Conservation (phyloP, 2,888 invertebrate genomes). For the Leptopilina drosophilae region DNA sequence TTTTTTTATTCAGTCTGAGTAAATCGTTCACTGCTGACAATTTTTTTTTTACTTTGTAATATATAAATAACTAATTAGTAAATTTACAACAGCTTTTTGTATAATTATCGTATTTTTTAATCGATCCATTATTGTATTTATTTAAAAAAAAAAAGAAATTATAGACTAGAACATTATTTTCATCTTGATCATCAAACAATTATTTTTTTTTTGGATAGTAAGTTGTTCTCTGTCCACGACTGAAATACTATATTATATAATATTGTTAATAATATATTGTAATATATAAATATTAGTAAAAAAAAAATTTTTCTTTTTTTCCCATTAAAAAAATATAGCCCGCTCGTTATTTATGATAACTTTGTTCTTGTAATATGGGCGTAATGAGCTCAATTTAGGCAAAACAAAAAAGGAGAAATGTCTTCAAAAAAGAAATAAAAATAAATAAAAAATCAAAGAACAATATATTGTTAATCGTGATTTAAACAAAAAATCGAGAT, state of each 20-base stretch:
- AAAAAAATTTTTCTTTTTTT: neutral
- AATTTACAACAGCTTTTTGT: neutral
- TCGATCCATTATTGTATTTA: constrained; percentile 5
- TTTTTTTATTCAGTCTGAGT: constrained; percentile 18
- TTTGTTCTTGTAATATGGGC: constrained; percentile 19
- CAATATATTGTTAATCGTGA: constrained; percentile 22
- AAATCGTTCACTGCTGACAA: constrained; percentile 22
- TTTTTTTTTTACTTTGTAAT: too few relatives aligned
- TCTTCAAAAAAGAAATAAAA: neutral
- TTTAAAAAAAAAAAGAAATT: neutral
- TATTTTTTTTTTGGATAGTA: constrained; percentile 12
- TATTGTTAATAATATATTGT: constrained; percentile 27
- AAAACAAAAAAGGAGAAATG: neutral
- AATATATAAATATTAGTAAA: constrained; percentile 3
- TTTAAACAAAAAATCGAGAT: neutral
- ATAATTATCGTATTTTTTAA: neutral
- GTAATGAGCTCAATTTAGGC: constrained; percentile 25
- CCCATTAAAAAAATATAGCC: neutral
- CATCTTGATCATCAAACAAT: constrained; percentile 20
- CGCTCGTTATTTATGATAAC: neutral
- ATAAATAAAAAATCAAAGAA: constrained; percentile 5
- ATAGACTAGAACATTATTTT: neutral
- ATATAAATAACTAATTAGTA: neutral
- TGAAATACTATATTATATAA: constrained; percentile 31
- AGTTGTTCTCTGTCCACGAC: constrained; percentile 38